Conservation (phyloP, 1,140 invertebrate species). For the Physella acuta region DNA sequence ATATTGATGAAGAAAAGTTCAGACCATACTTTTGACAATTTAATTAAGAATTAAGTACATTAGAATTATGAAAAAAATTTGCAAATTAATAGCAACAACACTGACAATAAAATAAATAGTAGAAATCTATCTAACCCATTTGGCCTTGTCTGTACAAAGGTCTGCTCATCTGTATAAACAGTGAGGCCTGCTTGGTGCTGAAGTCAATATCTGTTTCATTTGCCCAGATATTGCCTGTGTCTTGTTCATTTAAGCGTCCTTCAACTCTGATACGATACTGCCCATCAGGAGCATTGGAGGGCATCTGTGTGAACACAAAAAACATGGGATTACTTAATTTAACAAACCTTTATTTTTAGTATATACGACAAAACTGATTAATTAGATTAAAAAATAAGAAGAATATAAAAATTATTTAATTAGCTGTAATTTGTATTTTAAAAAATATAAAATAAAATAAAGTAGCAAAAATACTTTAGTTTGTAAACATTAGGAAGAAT, state of each 20-base stretch:
- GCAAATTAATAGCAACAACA: too few relatives aligned
- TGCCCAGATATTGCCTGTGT: conserved; percentile 52
- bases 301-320: conserved; percentile 53
- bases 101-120: neutral
- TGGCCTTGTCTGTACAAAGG: conserved; percentile 93
- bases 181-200: conserved; percentile 63
- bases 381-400: too few relatives aligned
- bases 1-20: too few relatives aligned
- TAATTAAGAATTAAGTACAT: too few relatives aligned
- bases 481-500: neutral
- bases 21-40: too few relatives aligned
- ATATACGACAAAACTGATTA: too few relatives aligned
- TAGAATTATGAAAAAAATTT: too few relatives aligned
- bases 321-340: too few relatives aligned
- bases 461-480: too few relatives aligned
- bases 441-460: too few relatives aligned
- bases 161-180: conserved; percentile 93
- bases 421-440: too few relatives aligned
- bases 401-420: neutral
- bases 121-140: conserved; percentile 69
- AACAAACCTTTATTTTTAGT: too few relatives aligned
- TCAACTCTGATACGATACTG: conserved; percentile 86
- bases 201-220: conserved; percentile 56
- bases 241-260: conserved; percentile 64
- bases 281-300: conserved; percentile 63